Conservation (phyloP, 2,888 invertebrate genomes). For the Hirtodrosophila duncani region DNA sequence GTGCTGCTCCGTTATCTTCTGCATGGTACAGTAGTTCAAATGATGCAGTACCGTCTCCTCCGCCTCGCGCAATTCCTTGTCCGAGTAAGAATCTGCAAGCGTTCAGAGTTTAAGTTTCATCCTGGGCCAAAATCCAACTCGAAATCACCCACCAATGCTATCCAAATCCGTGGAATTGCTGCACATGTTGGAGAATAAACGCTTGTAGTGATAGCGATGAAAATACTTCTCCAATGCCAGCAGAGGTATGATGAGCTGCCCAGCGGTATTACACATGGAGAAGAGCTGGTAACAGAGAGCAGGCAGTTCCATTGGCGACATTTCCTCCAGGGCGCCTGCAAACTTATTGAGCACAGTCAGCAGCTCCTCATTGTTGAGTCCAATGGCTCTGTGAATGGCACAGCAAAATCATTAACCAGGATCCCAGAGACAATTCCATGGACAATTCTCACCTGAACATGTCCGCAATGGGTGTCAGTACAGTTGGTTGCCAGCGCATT, state of each 20-base stretch:
- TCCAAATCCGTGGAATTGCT: constrained; percentile 76
- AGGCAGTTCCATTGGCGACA: constrained; percentile 82
- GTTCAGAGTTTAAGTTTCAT: background rate
- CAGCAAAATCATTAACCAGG: background rate
- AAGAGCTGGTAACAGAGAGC: constrained; percentile 82
- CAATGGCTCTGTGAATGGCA: constrained; percentile 78
- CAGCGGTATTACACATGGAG: constrained; percentile 79
- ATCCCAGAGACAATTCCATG: too few relatives aligned
- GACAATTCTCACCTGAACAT: constrained; percentile 81
- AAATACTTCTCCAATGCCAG: constrained; percentile 80
- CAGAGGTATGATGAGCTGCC: constrained; percentile 78
- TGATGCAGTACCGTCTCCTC: constrained; percentile 83
- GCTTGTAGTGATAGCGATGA: constrained; percentile 77
- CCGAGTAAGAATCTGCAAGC: constrained; percentile 75
- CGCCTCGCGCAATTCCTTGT: constrained; percentile 80
- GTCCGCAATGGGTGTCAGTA: constrained; percentile 81
- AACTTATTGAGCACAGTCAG: constrained; percentile 80
- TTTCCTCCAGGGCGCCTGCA: constrained; percentile 79
- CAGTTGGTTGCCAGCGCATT: constrained; percentile 80
- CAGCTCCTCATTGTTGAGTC: constrained; percentile 80
- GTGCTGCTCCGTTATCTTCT: constrained; percentile 74
- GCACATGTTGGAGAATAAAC: constrained; percentile 74
- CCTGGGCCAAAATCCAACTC: background rate
- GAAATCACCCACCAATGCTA: constrained; percentile 70
- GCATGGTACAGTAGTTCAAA: constrained; percentile 78